Conservation (phyloP, 2,113 vertebrate species). For the Gracilinanus agilis region DNA sequence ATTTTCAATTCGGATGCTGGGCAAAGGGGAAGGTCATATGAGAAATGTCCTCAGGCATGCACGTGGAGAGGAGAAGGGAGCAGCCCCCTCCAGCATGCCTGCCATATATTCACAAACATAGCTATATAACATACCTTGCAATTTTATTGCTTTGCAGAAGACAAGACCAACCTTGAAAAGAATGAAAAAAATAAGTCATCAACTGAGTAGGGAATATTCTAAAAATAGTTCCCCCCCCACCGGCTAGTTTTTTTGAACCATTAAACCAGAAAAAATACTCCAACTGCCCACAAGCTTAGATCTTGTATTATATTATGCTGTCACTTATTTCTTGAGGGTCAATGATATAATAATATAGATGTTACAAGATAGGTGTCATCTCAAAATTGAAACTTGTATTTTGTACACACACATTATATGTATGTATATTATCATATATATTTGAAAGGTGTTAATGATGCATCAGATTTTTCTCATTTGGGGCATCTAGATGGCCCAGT, state of each 20-base stretch:
- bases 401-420: background rate
- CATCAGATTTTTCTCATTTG: background rate
- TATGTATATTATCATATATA: background rate
- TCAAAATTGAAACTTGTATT: background rate
- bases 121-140: background rate
- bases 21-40: too few relatives aligned
- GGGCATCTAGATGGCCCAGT: background rate
- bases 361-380: rapidly evolving
- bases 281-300: background rate
- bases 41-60: too few relatives aligned
- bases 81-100: too few relatives aligned
- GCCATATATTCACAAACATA: too few relatives aligned
- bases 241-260: background rate
- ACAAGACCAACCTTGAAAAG: background rate
- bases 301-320: background rate
- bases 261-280: background rate
- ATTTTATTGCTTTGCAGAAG: background rate
- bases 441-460: background rate
- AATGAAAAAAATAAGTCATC: background rate
- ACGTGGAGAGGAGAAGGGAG: too few relatives aligned
- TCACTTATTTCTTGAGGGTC: background rate
- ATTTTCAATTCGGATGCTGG: too few relatives aligned
- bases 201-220: background rate
- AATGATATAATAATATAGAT: background rate
- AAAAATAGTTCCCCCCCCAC: too few relatives aligned